Evolutionary conservation across 2,797 vertebrate genomes (phyloP).

Genomic region (Botia almorhae): DNA sequence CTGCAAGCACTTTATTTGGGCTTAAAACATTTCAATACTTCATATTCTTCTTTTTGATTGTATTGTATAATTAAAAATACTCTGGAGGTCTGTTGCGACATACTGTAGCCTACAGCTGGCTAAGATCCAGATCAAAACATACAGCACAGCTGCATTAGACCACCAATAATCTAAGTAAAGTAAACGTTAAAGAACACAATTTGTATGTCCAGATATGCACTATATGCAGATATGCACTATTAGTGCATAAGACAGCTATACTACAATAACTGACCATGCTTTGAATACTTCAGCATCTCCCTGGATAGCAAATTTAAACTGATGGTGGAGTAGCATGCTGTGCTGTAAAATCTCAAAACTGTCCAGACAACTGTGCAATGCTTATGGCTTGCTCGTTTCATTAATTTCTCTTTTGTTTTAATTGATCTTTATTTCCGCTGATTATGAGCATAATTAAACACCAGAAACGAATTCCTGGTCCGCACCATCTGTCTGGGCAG

Average conservation of each 20-base stretch:
- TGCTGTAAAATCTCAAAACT: constrained; percentile 58
- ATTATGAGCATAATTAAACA: constrained; percentile 84
- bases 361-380: constrained; percentile 74
- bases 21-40: background rate
- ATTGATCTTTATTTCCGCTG: constrained; percentile 84
- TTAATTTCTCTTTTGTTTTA: constrained; percentile 81
- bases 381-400: constrained; percentile 74
- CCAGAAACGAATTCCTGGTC: constrained; percentile 78
- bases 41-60: background rate
- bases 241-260: too few relatives aligned
- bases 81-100: background rate
- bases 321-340: constrained; percentile 63
- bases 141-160: background rate
- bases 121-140: background rate
- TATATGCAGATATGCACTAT: background rate
- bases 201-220: background rate
- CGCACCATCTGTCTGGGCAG: constrained; percentile 77
- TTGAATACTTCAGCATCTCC: too few relatives aligned
- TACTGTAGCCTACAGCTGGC: background rate
- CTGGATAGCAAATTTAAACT: constrained; percentile 16
- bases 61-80: background rate
- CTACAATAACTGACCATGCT: too few relatives aligned
- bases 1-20: background rate
- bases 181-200: background rate
- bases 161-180: background rate